Percentiles rank a stretch among this genome's conserved stretches.
Evolutionary conservation across 2,888 invertebrate species (phyloP).

Genomic region (Drosophila imparisetae): DNA sequence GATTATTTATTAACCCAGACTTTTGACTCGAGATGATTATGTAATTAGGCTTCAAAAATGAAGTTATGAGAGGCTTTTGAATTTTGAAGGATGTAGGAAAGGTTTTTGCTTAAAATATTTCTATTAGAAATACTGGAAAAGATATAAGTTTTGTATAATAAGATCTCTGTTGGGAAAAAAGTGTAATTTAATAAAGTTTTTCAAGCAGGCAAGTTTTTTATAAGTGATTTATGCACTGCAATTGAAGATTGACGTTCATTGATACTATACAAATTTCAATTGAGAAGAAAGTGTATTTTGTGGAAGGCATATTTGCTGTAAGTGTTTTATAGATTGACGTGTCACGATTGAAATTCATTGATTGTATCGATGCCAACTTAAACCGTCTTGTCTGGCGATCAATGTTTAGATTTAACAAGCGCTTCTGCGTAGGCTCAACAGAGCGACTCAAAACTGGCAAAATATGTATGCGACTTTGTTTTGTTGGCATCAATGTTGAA

Average conservation of each 20-base stretch:
- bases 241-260: not conserved
- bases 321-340: not conserved
- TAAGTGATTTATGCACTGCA: not conserved
- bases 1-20: not conserved
- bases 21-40: not conserved
- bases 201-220: not conserved
- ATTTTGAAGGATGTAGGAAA: not conserved
- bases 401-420: conserved; percentile 24
- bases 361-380: conserved; percentile 24
- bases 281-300: not conserved
- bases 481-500: not conserved
- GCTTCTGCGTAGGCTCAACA: conserved; percentile 11
- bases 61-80: not conserved
- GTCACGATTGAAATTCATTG: conserved; percentile 14
- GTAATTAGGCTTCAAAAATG: accelerated
- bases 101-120: not conserved
- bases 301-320: not conserved
- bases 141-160: not conserved
- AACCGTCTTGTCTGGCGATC: conserved; percentile 16
- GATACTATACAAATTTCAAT: not conserved
- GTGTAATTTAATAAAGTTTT: not conserved
- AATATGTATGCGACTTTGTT: conserved; percentile 6
- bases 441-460: conserved; percentile 24
- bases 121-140: not conserved
- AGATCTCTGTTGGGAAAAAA: not conserved